These are phyloP conservation scores for Neodon shergylaensis DNA, from an alignment of 2,113 vertebrate species.

Conservation along the genomic window DNA sequence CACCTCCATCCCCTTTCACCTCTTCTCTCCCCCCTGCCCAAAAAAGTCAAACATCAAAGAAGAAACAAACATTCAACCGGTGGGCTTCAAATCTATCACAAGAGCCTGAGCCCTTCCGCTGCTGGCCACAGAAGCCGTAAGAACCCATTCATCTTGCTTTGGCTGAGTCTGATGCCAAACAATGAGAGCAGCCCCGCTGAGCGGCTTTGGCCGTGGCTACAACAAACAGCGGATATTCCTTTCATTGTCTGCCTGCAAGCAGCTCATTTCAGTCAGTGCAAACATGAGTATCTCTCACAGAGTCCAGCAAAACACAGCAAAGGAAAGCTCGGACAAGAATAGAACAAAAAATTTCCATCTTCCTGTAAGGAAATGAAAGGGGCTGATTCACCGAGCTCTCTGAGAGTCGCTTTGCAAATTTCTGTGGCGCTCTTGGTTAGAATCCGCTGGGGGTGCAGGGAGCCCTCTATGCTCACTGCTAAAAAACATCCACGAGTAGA, in stretches of 20 bases:
- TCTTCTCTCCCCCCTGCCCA: not conserved
- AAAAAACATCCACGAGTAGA: not conserved
- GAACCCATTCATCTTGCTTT: not conserved
- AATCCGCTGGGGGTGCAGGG: not conserved
- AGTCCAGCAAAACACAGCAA: constrained; percentile 50
- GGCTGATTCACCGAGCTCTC: not conserved
- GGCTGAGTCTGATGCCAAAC: not conserved
- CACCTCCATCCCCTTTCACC: not conserved
- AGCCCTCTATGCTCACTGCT: not conserved
- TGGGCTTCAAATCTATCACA: not conserved
- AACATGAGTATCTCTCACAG: constrained; percentile 42
- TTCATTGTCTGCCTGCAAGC: constrained; percentile 1
- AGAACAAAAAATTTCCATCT: constrained; percentile 34
- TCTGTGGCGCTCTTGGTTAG: not conserved
- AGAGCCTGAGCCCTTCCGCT: not conserved
- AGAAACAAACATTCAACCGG: not conserved
- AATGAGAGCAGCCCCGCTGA: not conserved
- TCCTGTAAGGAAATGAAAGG: constrained; percentile 66
- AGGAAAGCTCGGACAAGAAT: constrained; percentile 58
- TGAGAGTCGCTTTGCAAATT: constrained; percentile 15
- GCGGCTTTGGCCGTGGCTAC: not conserved
- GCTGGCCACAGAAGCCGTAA: not conserved
- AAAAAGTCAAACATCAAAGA: not conserved
- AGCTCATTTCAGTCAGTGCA: constrained; percentile 46
- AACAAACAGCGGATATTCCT: constrained; percentile 47